A percentile compares a stretch with the other conserved stretches of the same genome.
Evolutionary conservation across 2,113 vertebrate genomes (phyloP).

Genomic region (Pachycephala philippinensis): DNA sequence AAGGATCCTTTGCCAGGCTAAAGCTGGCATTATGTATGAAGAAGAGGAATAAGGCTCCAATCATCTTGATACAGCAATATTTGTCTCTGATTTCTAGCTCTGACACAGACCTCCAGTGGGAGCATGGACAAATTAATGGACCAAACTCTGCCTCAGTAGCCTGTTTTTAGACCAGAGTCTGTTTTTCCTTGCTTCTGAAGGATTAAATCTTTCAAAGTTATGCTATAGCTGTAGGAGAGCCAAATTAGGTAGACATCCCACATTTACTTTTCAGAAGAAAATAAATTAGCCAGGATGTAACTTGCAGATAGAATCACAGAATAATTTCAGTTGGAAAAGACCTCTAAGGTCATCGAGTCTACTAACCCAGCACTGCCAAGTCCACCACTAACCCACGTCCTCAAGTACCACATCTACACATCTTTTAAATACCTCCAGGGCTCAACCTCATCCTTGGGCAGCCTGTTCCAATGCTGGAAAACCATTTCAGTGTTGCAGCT

Average conservation of each 20-base stretch:
- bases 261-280: neutral
- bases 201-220: neutral
- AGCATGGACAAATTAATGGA: neutral
- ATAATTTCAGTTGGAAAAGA: neutral
- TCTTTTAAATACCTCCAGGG: neutral
- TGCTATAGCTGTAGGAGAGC: neutral
- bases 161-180: neutral
- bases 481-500: neutral
- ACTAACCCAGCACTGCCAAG: neutral
- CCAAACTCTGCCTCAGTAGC: neutral
- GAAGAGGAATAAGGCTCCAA: neutral
- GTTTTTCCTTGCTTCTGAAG: neutral
- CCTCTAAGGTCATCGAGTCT: neutral
- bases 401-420: neutral
- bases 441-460: neutral
- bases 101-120: neutral
- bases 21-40: accelerated
- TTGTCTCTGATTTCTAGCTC: neutral
- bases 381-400: neutral
- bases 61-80: neutral
- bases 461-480: neutral
- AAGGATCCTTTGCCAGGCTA: neutral
- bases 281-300: neutral
- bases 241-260: neutral
- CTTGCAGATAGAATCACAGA: neutral